Base-by-base conservation (phyloP, 2,888 invertebrate genomes). In the Carterocephalus palaemon region DNA sequence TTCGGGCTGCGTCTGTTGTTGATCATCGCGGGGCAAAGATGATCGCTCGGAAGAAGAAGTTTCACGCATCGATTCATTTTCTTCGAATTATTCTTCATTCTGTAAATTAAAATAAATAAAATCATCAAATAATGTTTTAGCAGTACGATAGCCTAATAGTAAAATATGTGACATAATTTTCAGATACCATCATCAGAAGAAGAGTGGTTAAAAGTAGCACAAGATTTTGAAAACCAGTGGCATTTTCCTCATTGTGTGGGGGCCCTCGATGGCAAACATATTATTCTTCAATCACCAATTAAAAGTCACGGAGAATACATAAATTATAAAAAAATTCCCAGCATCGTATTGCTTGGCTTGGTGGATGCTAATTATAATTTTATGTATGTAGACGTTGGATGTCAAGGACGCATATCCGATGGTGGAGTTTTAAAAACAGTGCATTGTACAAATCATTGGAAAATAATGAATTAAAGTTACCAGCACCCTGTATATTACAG, bases 351-450 rank as follows among this genome's bases (percentile, higher is more conserved):
- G 16, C 47, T 56, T 28, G 56, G 51, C 6, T 20, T 53, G 15
- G 51, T 53, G 16, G 52, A 56, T 50, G 51, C 48, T 20, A 41
- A 51, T 24, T 53, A 58, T 28, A 51, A 46, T 26, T 57, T 57
- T 45, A 23, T 53, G 37, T 57, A 36, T 48, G 54, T 52, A 23
- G 31, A 53, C 34, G 47, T 53, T 26, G 50, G 53, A 26, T 40
- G 49, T 33, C 47, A 55, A 42, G 57, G 55, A 9, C 24, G 51
- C 34, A 49, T 56, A 15, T 49, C 49, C 13, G 57, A 57, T 33
- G 52, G 54, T 29, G 54, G 54, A 26, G 52, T 57, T 15, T 59
- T 59, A n/a, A n/a, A n/a, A n/a, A n/a, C n/a, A n/a, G n/a, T n/a
- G n/a, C n/a, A n/a, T 52, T 56, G 38, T 54, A 48, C 39, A 47